phyloP scores from a whole-genome alignment of 2,797 vertebrate genomes.

The Artibeus jamaicensis region DNA sequence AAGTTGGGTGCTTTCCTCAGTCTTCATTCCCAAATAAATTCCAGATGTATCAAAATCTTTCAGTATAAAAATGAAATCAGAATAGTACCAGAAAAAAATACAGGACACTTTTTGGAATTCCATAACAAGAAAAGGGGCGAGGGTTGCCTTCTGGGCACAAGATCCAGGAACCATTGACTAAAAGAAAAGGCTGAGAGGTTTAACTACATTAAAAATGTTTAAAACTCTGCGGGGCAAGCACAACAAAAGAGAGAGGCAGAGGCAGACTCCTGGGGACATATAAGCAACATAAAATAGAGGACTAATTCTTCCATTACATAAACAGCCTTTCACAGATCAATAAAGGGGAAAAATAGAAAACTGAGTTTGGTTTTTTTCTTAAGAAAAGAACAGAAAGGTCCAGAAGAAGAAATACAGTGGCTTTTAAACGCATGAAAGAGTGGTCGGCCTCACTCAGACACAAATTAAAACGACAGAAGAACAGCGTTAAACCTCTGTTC shows the following conservation, averaged over 20 bases:
- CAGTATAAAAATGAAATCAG: constrained; percentile 13
- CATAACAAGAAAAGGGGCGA: neutral
- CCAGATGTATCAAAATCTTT: neutral
- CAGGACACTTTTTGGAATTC: neutral
- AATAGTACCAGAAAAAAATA: neutral
- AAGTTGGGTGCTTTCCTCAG: neutral
- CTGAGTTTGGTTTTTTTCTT: neutral
- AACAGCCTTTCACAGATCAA: constrained; percentile 17
- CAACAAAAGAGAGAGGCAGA: neutral
- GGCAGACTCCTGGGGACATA: neutral
- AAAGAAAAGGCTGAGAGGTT: neutral
- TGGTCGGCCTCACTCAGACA: neutral
- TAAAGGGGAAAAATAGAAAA: neutral
- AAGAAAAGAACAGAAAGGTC: neutral
- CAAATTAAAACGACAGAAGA: constrained; percentile 9
- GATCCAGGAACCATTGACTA: neutral
- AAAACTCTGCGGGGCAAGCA: neutral
- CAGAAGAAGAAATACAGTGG: neutral
- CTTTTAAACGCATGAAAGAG: neutral
- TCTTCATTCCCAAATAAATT: constrained; percentile 36
- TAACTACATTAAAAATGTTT: neutral
- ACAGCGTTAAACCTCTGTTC: neutral
- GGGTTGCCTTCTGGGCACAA: neutral
- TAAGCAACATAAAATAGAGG: neutral
- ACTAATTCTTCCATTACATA: constrained; percentile 4